Evolutionary conservation across 2,888 invertebrate genomes (phyloP), one percentile per base, ranked within the genome.

Genomic region (Philopedon plagiatum): DNA sequence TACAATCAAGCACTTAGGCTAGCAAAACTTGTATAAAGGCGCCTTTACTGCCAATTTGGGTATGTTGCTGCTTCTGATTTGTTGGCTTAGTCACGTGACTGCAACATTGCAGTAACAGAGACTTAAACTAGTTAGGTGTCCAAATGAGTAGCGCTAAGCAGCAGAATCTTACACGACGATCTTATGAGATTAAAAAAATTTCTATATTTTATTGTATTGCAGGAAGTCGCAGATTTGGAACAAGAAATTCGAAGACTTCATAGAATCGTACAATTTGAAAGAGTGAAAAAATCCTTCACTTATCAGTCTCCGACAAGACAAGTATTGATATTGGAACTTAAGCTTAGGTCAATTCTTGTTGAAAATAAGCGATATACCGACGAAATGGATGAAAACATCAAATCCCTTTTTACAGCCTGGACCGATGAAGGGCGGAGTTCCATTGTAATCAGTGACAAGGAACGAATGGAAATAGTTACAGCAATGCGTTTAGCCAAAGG

Each of bases 401-500:
- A 61, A 41, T 23, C 37, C 13, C 51, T 70, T 5, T 57, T 75
- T n/a, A 57, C 66, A 51, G 62, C 66, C 19, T 29, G 68, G n/a
- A 29, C 18, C 11, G 8, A 11, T n/a, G 44, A 64, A 64, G 37
- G 56, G 2, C 46, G 9, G 18, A 60, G 61, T 9, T 8, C 39
- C 5, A 5, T 65, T 15, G 21, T 4, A 2, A 63, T 78, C n/a
- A 76, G 51, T 8, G 75, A 75, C 13, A 39, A 34, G 7, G 77
- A 77, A 71, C 58, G 44, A 37, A 78, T 82, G 18, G 80, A 89
- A 84, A 88, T 92, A 56, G 86, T 91, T 0, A 78, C 81, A 77
- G 91, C 91, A 0, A 86, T 92, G 75, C 88, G 86, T 0, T 78
- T 90, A 26, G 83, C 80, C 46, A 85, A 86, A 56, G 92, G 92